A percentile compares a stretch with the other conserved stretches of the same genome.
Evolutionary conservation across 2,888 invertebrate species (phyloP).

Genomic region (Thymelicus sylvestris): DNA sequence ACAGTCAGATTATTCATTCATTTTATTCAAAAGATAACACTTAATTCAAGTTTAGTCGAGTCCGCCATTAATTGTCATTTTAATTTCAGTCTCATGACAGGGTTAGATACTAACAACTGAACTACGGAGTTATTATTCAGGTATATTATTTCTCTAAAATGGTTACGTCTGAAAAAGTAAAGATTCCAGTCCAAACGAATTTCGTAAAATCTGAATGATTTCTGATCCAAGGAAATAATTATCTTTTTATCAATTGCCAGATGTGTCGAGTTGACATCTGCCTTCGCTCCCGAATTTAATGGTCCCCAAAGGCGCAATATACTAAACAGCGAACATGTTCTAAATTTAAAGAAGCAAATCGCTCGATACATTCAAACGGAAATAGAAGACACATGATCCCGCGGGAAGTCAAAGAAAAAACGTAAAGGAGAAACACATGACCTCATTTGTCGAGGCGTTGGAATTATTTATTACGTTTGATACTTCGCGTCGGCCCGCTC

Average conservation of each 20-base stretch:
- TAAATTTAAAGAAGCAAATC: slow-evolving; percentile 82
- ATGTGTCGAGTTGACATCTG: slow-evolving; percentile 74
- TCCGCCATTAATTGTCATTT: no score
- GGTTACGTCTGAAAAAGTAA: no score
- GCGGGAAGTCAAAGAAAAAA: slow-evolving; percentile 80
- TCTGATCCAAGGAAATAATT: slow-evolving; percentile 28
- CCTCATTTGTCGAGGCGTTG: slow-evolving; percentile 80
- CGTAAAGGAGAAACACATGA: slow-evolving; percentile 83
- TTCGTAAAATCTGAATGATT: slow-evolving; percentile 18
- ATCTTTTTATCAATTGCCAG: slow-evolving; percentile 57
- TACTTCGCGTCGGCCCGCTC: slow-evolving; percentile 70
- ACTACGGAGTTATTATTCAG: no score
- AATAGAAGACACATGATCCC: slow-evolving; percentile 84
- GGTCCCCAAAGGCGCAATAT: slow-evolving; percentile 75
- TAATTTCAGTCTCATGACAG: no score
- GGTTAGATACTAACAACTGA: no score
- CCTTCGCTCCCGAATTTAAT: slow-evolving; percentile 69
- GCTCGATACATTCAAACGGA: slow-evolving; percentile 79
- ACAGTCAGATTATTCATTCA: no score
- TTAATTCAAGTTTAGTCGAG: no score
- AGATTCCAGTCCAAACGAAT: neutral
- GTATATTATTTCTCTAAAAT: no score
- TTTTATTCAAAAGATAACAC: no score
- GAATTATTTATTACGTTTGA: slow-evolving; percentile 83
- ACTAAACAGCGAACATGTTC: slow-evolving; percentile 82